Evolutionary conservation across 37 sponge, comb jelly and placozoan genomes (phyloP), one percentile per base, ranked within the genome.

Genomic region (Diacarnus erythraeanus): DNA sequence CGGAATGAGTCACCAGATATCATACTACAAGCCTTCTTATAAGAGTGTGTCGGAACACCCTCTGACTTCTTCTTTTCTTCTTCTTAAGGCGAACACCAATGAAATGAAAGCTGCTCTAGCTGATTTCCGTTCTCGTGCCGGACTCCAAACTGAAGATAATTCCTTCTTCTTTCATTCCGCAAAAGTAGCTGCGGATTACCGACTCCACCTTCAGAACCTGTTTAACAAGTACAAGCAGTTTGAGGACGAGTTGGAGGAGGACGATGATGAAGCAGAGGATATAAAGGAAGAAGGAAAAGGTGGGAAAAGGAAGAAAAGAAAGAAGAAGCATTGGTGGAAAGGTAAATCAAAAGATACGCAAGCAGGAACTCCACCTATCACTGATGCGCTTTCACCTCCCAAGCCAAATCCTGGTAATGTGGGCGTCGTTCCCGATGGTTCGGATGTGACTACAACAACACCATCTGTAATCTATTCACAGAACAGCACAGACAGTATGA

Each of bases 11-110:
- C 10, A 15, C 10, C 51, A 47, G 51, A 47, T 6, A 4, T 25
- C 9, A 60, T 20, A 6, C 4, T 12, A 58, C 72, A 41, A 81
- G 2, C 61, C 42, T 30, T 44, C 74, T 12, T 92, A 92, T 59
- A 78, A 26, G 34, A 92, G 92, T 61, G 87, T 87, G 12, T 78
- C 92, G 33, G 47, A 39, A 18, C 92, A 92, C 44, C 92, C 92
- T 2, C 74, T 92, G 65, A 87, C 87, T 6, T 68, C 42, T 30
- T 75, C 84, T 34, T 33, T 83, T 37, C 72, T 92, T 59, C 38
- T 84, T 37, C 30, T 74, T 10, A 35, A 80, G 25, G 76, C 80
- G 1, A 67, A 86, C 59, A 75, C 71, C 18, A 82, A 78, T n/a
- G 84, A 91, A 36, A 77, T 86, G 71, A 79, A 84, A 64, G 72